These are phyloP conservation scores for Halocaridina rubra DNA, from an alignment of 2,888 invertebrate species.

Conservation along the genomic window DNA sequence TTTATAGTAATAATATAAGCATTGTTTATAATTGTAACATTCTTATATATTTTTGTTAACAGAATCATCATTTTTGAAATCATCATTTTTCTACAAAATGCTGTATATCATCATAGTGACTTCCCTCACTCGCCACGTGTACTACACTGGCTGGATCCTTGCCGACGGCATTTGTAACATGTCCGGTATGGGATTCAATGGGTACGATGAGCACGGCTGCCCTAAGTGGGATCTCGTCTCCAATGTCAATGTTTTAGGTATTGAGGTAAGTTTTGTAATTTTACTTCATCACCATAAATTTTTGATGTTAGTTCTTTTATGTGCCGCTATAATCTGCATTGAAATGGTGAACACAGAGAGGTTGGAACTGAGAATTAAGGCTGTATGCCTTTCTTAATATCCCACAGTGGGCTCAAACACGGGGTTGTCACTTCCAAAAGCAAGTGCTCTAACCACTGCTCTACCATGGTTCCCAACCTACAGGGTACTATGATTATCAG, in stretches of 20 bases:
- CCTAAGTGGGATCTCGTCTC: constrained; percentile 92
- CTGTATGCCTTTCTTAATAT: no score
- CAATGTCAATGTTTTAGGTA: constrained; percentile 87
- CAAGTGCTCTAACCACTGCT: no score
- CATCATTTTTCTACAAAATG: constrained; percentile 75
- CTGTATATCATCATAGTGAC: constrained; percentile 83
- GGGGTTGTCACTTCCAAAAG: no score
- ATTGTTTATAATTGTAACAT: no score
- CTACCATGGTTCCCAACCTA: no score
- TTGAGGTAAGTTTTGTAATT: constrained; percentile 78
- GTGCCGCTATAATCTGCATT: not conserved
- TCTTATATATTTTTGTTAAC: no score
- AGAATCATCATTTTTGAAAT: constrained; percentile 77
- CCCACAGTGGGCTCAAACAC: no score
- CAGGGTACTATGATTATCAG: no score
- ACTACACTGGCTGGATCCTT: constrained; percentile 96
- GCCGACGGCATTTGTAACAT: constrained; percentile 96
- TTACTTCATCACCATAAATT: not conserved
- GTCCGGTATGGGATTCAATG: constrained; percentile 89
- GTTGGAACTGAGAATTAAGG: no score
- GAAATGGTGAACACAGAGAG: not conserved
- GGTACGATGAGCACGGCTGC: constrained; percentile 80
- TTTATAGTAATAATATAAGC: no score
- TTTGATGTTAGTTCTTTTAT: not conserved
- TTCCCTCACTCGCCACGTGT: constrained; percentile 86